phyloP scores from a whole-genome alignment of 2,113 vertebrate genomes.

The Felis chaus region DNA sequence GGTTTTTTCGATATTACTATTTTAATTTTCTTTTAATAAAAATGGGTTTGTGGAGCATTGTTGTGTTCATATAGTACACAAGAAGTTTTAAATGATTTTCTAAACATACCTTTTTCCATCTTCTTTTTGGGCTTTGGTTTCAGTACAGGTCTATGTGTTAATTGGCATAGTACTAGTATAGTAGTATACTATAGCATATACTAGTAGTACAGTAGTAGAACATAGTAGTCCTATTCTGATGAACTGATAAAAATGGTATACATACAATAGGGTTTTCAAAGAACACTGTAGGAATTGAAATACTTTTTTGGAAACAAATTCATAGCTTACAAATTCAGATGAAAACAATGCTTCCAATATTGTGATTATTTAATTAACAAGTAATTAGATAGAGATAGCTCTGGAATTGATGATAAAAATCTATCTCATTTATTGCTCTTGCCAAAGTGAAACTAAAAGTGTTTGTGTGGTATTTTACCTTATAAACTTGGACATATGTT shows the following conservation, averaged over 20 bases:
- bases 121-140: not conserved
- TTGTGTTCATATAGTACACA: not conserved
- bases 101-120: not conserved
- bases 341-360: constrained; percentile 30
- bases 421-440: not conserved
- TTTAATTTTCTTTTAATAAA: not conserved
- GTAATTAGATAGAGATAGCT: not conserved
- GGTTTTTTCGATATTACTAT: not conserved
- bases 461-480: not conserved
- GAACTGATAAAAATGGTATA: not conserved
- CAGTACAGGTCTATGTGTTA: not conserved
- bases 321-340: not conserved
- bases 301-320: not conserved
- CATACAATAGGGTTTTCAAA: not conserved
- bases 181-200: no score
- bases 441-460: not conserved
- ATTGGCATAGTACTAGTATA: not conserved
- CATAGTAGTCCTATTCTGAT: not conserved
- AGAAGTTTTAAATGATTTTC: constrained; percentile 22
- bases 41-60: not conserved
- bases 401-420: constrained; percentile 21
- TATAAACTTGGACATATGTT: not conserved
- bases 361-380: not conserved
- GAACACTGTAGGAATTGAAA: not conserved
- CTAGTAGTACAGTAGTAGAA: no score